These are phyloP conservation scores for Tretioscincus oriximinensis DNA, from an alignment of 2,113 vertebrate species.

Conservation along the genomic window DNA sequence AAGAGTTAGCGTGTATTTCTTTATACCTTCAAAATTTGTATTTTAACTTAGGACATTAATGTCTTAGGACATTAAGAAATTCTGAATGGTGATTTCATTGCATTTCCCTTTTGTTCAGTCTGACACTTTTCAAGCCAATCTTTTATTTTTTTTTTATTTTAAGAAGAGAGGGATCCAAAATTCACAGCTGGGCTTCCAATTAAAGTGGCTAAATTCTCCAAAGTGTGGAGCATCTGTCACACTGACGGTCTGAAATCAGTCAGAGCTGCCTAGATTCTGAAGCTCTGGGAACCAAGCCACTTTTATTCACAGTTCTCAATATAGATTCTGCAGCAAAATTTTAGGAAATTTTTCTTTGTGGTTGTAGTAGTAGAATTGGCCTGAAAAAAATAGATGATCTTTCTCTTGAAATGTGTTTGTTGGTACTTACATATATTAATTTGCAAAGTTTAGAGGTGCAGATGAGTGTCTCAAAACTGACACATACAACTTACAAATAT, in stretches of 20 bases:
- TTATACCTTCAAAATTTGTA: not conserved
- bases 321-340: not conserved
- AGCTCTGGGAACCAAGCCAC: not conserved
- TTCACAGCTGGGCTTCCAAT: conserved; percentile 28
- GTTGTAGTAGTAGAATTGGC: not conserved
- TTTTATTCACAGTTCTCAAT: not conserved
- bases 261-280: not conserved
- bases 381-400: not conserved
- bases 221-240: not conserved
- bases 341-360: not conserved
- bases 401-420: rapidly evolving
- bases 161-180: conserved; percentile 18
- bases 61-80: conserved; percentile 12
- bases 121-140: conserved; percentile 15
- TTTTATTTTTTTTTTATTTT: not conserved
- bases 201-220: conserved; percentile 23
- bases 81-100: not conserved
- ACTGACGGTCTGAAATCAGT: not conserved
- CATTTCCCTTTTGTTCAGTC: conserved; percentile 12
- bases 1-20: not conserved
- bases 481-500: rapidly evolving
- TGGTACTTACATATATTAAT: not conserved
- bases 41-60: conserved; percentile 27
- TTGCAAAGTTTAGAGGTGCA: not conserved
- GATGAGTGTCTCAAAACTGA: not conserved